Evolutionary conservation across 2,113 vertebrate genomes (phyloP), one percentile per base, ranked within the genome.

Genomic region (Thymallus thymallus): DNA sequence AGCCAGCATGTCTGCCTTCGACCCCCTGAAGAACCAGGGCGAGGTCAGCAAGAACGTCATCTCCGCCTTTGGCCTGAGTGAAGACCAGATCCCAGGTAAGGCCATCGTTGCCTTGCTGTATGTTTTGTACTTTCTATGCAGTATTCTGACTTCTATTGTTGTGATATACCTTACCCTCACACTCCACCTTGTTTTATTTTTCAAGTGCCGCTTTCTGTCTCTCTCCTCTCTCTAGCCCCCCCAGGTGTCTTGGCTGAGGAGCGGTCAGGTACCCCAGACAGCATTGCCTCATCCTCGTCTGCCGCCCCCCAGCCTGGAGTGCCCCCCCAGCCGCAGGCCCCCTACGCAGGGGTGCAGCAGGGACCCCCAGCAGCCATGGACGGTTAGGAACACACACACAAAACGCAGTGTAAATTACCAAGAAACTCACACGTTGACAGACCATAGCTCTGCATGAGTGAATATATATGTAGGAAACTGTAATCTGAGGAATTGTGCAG

Each of bases 1-100:
- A 83, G 98, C 96, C 74, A 99, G 96, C 90, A 99, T 99, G 97
- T 99, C 96, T 68, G 97, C 98, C 64, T 99, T 99, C 77, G 98
- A 99, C 91, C 97, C 97, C 0, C 89, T 99, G 69, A 99, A 99
- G 92, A 99, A 98, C 92, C 97, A 98, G 92, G 97, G 98, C 74
- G 98, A 98, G 89, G 95, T 99, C 91, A 97, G 86, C 93, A 99
- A 98, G 94, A 99, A 98, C 85, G 96, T 99, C 82, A 98, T 99
- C 93, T 98, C 98, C 61, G 95, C 97, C 0, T 98, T 98, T 80
- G 96, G 98, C 76, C 88, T 99, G 87, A 93, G 95, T 69, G 97
- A 99, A 86, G 96, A 98, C 86, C 96, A 97, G 82, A 92, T 93
- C 84, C 91, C 95, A 89, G 97, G 98, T 99, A 94, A 23, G 29